Evolutionary conservation across 2,113 vertebrate species (phyloP).

Genomic region (Struthidea cinerea): DNA sequence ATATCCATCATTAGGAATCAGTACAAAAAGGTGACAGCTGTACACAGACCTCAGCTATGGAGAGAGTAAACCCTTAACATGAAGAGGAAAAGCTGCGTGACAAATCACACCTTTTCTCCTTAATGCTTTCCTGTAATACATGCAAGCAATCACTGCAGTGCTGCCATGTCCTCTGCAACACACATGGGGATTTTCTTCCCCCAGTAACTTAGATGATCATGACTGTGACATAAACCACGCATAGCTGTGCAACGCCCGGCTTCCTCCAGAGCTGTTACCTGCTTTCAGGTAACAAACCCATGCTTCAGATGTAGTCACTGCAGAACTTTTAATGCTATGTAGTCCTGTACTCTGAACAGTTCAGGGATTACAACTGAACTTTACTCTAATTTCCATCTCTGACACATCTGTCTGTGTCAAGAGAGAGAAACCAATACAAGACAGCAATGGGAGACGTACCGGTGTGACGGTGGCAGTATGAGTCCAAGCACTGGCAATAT

Average conservation of each 20-base stretch:
- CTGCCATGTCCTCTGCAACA: neutral
- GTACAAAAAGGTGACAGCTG: neutral
- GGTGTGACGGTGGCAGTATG: accelerated
- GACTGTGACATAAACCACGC: neutral
- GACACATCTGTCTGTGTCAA: neutral
- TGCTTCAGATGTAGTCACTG: neutral
- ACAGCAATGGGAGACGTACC: accelerated
- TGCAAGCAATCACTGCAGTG: neutral
- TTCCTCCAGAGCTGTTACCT: neutral
- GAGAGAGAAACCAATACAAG: neutral
- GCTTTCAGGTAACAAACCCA: neutral
- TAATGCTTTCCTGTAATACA: neutral
- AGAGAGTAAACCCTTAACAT: neutral
- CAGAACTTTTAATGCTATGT: neutral
- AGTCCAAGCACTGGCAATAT: neutral
- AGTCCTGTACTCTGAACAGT: neutral
- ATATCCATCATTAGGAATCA: neutral
- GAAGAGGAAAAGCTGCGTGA: neutral
- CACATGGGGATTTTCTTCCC: neutral
- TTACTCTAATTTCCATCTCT: neutral
- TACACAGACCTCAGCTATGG: neutral
- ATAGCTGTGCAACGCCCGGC: neutral
- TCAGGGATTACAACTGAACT: neutral
- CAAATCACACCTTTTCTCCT: neutral
- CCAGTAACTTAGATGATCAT: neutral